Evolutionary conservation across 1,140 invertebrate species (phyloP).

Genomic region (Platyscapa corneri): DNA sequence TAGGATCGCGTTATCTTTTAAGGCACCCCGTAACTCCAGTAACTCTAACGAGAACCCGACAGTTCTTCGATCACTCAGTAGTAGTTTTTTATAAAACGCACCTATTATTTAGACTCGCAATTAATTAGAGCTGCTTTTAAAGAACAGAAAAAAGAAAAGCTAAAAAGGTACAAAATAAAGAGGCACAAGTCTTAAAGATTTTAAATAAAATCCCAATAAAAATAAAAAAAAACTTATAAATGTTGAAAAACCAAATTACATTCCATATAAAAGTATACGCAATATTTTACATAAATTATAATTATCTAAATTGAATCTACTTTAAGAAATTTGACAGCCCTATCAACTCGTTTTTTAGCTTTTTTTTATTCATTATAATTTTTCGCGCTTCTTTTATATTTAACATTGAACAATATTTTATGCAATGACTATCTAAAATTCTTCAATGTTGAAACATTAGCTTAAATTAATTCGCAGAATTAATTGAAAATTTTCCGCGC

Average conservation of each 20-base stretch:
- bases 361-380: conserved; percentile 45
- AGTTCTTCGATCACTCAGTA: conserved; percentile 44
- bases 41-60: conserved; percentile 38
- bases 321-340: conserved; percentile 48
- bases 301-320: conserved; percentile 30
- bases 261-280: conserved; percentile 21
- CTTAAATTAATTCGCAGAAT: conserved; percentile 32
- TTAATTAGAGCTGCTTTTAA: conserved; percentile 43
- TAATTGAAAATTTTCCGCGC: conserved; percentile 13
- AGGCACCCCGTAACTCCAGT: conserved; percentile 47
- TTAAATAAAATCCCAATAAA: conserved; percentile 41
- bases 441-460: conserved; percentile 13
- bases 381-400: conserved; percentile 24
- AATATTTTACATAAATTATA: conserved; percentile 27
- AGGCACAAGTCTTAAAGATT: not conserved
- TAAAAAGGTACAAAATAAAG: conserved; percentile 45
- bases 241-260: conserved; percentile 18
- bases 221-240: conserved; percentile 21
- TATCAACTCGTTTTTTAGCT: conserved; percentile 38
- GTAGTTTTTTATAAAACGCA: conserved; percentile 47
- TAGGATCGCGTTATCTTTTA: conserved; percentile 49
- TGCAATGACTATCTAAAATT: conserved; percentile 50
- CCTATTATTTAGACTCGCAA: conserved; percentile 34
- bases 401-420: conserved; percentile 42
- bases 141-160: conserved; percentile 45